Conservation (phyloP, 2,113 vertebrate genomes). For the Odontesthes bonariensis region DNA sequence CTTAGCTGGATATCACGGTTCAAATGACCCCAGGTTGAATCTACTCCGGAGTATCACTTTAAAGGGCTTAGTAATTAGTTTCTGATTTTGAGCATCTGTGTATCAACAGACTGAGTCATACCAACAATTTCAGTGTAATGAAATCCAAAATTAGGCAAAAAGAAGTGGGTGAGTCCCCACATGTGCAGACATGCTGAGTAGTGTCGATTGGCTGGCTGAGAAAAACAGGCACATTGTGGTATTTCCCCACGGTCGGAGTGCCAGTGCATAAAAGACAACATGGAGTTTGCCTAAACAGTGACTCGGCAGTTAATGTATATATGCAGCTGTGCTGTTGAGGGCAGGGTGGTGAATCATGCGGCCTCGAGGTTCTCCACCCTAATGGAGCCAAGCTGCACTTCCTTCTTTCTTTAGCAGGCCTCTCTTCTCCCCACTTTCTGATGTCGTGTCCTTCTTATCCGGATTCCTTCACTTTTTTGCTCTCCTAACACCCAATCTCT, state of each 20-base stretch:
- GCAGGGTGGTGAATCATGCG: slow-evolving; percentile 51
- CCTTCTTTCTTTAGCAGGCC: not conserved
- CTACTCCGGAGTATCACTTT: no score
- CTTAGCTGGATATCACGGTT: no score
- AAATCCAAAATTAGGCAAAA: not conserved
- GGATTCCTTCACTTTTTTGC: not conserved
- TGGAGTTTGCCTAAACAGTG: slow-evolving; percentile 23
- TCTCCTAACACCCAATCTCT: not conserved
- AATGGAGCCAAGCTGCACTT: slow-evolving; percentile 46
- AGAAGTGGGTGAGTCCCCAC: not conserved
- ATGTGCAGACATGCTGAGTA: slow-evolving; percentile 5
- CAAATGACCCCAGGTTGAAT: no score
- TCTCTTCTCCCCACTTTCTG: not conserved
- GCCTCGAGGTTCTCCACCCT: slow-evolving; percentile 12
- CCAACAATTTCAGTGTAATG: not conserved
- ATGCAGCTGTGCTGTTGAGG: slow-evolving; percentile 16
- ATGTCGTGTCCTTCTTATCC: not conserved
- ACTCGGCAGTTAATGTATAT: slow-evolving; percentile 32
- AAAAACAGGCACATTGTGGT: not conserved
- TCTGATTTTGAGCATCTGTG: not conserved
- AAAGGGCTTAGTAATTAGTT: no score
- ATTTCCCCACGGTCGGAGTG: slow-evolving; percentile 3
- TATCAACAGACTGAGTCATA: not conserved
- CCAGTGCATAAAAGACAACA: slow-evolving; percentile 16
- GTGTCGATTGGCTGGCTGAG: not conserved